These are phyloP conservation scores for Penaeus vannamei DNA, from an alignment of 1,140 invertebrate species.

Conservation along the genomic window DNA sequence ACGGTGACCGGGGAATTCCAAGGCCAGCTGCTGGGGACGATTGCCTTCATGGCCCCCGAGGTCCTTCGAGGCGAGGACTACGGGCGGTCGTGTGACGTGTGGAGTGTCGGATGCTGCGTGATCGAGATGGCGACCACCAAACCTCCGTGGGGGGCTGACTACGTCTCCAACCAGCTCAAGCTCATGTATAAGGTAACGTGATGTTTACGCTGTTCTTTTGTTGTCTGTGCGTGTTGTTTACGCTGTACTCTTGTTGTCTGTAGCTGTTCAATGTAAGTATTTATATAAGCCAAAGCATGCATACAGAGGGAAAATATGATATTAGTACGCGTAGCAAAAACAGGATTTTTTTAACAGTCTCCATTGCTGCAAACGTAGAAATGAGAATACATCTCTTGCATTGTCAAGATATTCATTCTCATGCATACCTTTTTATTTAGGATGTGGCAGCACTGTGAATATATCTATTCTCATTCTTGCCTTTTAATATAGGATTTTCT, in stretches of 20 bases:
- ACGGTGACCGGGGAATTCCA: conserved; percentile 75
- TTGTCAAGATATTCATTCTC: too few species aligned
- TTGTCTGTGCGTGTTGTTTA: not conserved
- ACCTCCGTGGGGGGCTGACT: conserved; percentile 74
- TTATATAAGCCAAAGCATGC: not conserved
- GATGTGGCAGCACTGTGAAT: too few species aligned
- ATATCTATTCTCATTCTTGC: too few species aligned
- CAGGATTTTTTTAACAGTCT: too few species aligned
- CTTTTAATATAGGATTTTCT: too few species aligned
- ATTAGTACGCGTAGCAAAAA: too few species aligned
- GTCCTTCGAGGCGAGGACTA: conserved; percentile 75
- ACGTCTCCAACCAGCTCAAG: conserved; percentile 74
- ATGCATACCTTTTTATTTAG: too few species aligned
- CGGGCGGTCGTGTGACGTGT: conserved; percentile 75
- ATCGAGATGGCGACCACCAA: conserved; percentile 75
- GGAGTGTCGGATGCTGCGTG: conserved; percentile 75
- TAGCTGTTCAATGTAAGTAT: not conserved
- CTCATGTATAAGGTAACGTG: conserved; percentile 74
- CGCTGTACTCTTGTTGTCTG: not conserved
- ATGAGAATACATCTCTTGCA: too few species aligned
- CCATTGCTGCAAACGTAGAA: too few species aligned
- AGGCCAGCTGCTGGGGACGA: conserved; percentile 74
- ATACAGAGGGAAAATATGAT: too few species aligned
- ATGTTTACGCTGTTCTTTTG: not conserved
- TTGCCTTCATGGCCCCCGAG: conserved; percentile 77